Evolutionary conservation across 92 coral and sea anemone species (phyloP).

Genomic region (Scolanthus callimorphus): DNA sequence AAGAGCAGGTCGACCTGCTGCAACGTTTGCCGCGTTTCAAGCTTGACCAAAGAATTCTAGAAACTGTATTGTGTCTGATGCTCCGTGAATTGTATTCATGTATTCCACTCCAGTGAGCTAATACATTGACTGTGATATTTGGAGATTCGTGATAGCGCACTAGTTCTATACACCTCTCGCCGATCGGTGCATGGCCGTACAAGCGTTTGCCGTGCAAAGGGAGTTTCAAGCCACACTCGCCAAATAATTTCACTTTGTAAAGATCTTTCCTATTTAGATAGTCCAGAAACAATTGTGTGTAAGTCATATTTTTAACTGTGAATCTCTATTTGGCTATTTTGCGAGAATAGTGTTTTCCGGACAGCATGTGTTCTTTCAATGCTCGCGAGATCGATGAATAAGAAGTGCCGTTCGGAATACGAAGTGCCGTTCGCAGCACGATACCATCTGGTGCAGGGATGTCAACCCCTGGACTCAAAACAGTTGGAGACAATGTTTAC

Average conservation of each 20-base stretch:
- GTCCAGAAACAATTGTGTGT: constrained; percentile 36
- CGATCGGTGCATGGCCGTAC: constrained; percentile 30
- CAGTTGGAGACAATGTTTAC: no score
- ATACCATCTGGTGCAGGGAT: no score
- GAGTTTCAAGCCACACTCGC: constrained; percentile 25
- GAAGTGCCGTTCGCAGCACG: no score
- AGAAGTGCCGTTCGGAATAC: no score
- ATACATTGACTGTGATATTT: constrained; percentile 19
- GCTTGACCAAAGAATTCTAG: constrained; percentile 19
- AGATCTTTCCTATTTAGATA: constrained; percentile 33
- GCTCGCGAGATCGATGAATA: no score
- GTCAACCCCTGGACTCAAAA: no score
- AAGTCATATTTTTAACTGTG: no score
- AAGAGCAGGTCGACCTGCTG: constrained; percentile 26
- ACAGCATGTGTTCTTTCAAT: no score
- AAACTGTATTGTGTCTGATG: constrained; percentile 26
- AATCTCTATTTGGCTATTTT: no score
- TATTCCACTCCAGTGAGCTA: constrained; percentile 28
- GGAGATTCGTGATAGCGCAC: constrained; percentile 14
- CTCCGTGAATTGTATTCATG: constrained; percentile 20
- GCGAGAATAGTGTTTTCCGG: no score
- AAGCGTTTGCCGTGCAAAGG: constrained; percentile 22
- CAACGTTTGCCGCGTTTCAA: neutral
- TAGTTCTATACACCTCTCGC: constrained; percentile 34
- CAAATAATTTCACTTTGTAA: constrained; percentile 24